A percentile compares a stretch with the other conserved stretches of the same genome.
Conservation (phyloP, 2,888 invertebrate genomes). For the Limnephilus lunatus region DNA sequence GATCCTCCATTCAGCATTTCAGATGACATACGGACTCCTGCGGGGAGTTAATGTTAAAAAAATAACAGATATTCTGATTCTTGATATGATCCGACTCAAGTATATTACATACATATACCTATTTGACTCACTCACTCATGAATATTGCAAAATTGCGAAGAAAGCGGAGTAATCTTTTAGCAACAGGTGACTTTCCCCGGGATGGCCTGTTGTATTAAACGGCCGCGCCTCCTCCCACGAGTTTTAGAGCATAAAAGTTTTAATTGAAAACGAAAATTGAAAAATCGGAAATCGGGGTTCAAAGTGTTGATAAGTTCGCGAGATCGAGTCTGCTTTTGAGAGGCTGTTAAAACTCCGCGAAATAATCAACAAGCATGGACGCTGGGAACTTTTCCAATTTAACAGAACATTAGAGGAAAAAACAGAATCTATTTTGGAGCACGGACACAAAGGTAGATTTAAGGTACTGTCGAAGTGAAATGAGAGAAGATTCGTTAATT, state of each 20-base stretch:
- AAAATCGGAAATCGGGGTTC: conserved; percentile 14
- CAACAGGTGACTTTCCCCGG: not conserved
- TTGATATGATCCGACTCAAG: too few species aligned
- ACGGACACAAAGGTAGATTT: not conserved
- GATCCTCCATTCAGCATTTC: too few species aligned
- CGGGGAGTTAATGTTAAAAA: too few species aligned
- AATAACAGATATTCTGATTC: too few species aligned
- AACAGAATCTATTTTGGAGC: not conserved
- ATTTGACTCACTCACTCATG: too few species aligned
- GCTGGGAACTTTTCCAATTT: not conserved
- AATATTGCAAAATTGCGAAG: not conserved
- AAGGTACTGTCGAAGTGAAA: not conserved
- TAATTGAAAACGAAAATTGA: conserved; percentile 42
- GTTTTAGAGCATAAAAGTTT: conserved; percentile 6
- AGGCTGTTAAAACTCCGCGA: not conserved
- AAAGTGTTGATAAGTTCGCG: conserved; percentile 26
- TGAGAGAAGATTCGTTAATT: not conserved
- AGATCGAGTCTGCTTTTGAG: conserved; percentile 9
- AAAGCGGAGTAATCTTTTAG: not conserved
- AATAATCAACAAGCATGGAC: conserved; percentile 9
- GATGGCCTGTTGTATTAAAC: not conserved
- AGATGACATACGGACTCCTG: too few species aligned
- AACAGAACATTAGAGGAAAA: not conserved
- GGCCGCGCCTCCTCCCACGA: not conserved
- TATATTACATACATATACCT: too few species aligned